Evolutionary conservation across 2,888 invertebrate species (phyloP).

Genomic region (Drosophila suboccidentalis): DNA sequence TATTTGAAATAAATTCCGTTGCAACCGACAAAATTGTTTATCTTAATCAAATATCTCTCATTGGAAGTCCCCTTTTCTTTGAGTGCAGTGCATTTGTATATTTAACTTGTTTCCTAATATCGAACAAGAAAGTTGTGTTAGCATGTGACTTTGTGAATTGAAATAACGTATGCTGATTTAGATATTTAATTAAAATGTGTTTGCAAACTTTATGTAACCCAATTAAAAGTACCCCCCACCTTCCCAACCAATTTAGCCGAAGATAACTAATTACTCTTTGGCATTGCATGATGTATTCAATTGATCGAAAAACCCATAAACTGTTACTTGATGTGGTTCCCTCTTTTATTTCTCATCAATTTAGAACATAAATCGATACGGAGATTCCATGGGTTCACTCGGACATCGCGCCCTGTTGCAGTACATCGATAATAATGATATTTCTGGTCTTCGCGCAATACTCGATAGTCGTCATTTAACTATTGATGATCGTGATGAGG

Average conservation of each 20-base stretch:
- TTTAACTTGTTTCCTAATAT: conserved; percentile 23
- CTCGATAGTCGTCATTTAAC: conserved; percentile 93
- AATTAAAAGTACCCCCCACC: conserved; percentile 22
- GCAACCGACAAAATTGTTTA: not conserved
- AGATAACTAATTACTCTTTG: conserved; percentile 26
- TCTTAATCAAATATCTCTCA: not conserved
- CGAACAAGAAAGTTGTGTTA: conserved; percentile 3
- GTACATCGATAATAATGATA: conserved; percentile 93
- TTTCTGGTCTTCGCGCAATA: conserved; percentile 92
- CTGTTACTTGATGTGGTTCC: conserved; percentile 9
- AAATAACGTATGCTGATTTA: conserved; percentile 37
- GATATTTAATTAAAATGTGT: conserved; percentile 48
- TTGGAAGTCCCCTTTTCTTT: conserved; percentile 6
- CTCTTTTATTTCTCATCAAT: conserved; percentile 24
- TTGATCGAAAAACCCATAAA: conserved; percentile 17
- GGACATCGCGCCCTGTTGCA: conserved; percentile 93
- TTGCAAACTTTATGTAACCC: conserved; percentile 29
- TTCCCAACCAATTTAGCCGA: conserved; percentile 15
- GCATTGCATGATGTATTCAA: conserved; percentile 51
- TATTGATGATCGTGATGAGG: conserved; percentile 95
- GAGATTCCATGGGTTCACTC: conserved; percentile 96
- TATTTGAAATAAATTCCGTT: not conserved
- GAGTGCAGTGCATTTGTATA: conserved; percentile 11
- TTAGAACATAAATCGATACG: conserved; percentile 93
- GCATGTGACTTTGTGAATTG: conserved; percentile 34